phyloP scores from a whole-genome alignment of 2,797 vertebrate species.

The Semotilus atromaculatus region DNA sequence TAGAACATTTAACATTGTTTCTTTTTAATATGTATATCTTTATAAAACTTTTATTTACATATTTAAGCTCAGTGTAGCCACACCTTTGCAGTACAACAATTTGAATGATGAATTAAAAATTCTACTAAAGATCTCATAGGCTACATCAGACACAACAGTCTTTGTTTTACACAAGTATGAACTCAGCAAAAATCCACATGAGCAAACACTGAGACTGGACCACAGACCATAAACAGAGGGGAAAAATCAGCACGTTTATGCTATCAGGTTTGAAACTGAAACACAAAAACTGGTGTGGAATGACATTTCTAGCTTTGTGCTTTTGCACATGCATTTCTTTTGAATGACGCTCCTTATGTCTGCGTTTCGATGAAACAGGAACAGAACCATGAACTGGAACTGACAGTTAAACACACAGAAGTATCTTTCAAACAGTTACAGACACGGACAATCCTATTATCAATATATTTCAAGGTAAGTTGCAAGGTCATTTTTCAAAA shows the following conservation, averaged over 20 bases:
- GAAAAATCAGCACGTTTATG: not conserved
- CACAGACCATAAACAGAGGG: not conserved
- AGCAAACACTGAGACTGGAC: not conserved
- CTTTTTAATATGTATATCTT: not conserved
- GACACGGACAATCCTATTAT: not conserved
- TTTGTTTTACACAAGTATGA: not conserved
- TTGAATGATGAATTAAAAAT: not conserved
- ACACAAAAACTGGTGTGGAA: not conserved
- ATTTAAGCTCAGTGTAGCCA: not conserved
- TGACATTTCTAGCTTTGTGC: not conserved
- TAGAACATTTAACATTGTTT: not conserved
- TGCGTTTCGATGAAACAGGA: not conserved
- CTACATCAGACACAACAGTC: not conserved
- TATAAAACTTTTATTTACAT: not conserved
- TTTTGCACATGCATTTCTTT: not conserved
- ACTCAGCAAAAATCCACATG: not conserved
- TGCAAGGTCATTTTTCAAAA: no score
- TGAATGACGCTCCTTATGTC: not conserved
- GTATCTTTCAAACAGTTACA: not conserved
- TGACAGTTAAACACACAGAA: not conserved
- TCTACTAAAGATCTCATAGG: not conserved
- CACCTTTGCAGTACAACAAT: not conserved
- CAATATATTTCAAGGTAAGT: not conserved
- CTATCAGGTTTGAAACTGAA: not conserved
- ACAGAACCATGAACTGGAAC: not conserved